These are phyloP conservation scores for Epinephelus malabaricus DNA, from an alignment of 2,797 vertebrate species.

Conservation along the genomic window DNA sequence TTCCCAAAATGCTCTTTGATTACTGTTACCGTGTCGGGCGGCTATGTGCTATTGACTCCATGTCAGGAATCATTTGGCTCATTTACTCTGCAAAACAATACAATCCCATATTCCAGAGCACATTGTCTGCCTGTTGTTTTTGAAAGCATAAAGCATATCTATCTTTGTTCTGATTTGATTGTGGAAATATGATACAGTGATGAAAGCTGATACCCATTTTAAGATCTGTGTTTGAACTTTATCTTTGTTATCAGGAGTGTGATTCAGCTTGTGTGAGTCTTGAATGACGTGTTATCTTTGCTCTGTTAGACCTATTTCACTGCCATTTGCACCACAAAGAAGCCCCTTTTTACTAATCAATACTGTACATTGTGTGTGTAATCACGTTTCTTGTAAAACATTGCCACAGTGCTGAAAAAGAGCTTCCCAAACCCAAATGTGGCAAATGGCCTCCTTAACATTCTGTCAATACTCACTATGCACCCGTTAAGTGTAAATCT, in stretches of 20 bases:
- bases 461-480: slow-evolving; percentile 26
- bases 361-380: slow-evolving; percentile 47
- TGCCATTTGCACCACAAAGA: slow-evolving; percentile 50
- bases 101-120: slow-evolving; percentile 43
- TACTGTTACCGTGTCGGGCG: slow-evolving; percentile 45
- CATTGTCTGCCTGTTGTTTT: slow-evolving; percentile 38
- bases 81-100: slow-evolving; percentile 60
- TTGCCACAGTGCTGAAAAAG: background rate
- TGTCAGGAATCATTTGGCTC: slow-evolving; percentile 67
- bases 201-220: slow-evolving; percentile 58
- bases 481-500: slow-evolving; percentile 19
- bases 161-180: slow-evolving; percentile 54
- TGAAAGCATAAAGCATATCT: slow-evolving; percentile 48
- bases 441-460: slow-evolving; percentile 34
- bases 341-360: slow-evolving; percentile 48
- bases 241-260: slow-evolving; percentile 48
- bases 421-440: slow-evolving; percentile 28
- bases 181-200: slow-evolving; percentile 44
- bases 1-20: slow-evolving; percentile 69
- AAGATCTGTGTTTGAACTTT: slow-evolving; percentile 63
- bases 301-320: slow-evolving; percentile 42
- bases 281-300: slow-evolving; percentile 43
- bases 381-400: slow-evolving; percentile 50
- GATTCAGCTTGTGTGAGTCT: slow-evolving; percentile 11
- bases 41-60: slow-evolving; percentile 56